Evolutionary conservation across 1,140 invertebrate species (phyloP), one percentile per base, ranked within the genome.

Genomic region (Nasonia giraulti): DNA sequence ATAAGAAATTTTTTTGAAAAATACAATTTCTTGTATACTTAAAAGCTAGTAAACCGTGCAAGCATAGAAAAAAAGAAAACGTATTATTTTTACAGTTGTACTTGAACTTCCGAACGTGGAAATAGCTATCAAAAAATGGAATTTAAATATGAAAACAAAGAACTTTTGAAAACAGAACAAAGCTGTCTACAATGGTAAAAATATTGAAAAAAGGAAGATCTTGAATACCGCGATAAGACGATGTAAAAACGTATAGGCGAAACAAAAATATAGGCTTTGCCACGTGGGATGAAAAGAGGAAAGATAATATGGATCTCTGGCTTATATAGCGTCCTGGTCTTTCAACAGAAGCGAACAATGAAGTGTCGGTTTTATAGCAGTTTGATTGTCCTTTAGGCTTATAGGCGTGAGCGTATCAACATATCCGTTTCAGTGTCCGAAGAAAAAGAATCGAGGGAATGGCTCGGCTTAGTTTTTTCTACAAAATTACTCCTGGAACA

Each of bases 381-480:
- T 77, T 77, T 50, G 44, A 77, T 77, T 77, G 75, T 77, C 23
- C 44, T 77, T 44, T 31, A 40, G 10, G n/a, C 20, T n/a, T 44
- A 44, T 11, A 62, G 55, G 6, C 20, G 55, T 20, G 55, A n/a
- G 17, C 37, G 8, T 31, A 44, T 37, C 73, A 75, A 75, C 73
- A 75, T 75, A 33, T 33, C 31, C 69, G 12, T 71, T 75, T 73
- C 27, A 37, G 33, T 37, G 33, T 27, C 27, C 23, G 68, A 27
- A 71, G 68, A 71, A 71, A 71, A 33, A 71, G 31, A 71, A 71
- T 27, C 27, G 12, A 44, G 33, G 73, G 17, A 44, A 75, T n/a
- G 2, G 17, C 12, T 8, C 0, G 71, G 14, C 12, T 44, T 75
- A 75, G 8, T 5, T 20, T 44, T 75, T 74, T 55, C 2, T 75